These are phyloP conservation scores for Euplexia lucipara DNA, from an alignment of 2,888 invertebrate genomes.

Conservation along the genomic window DNA sequence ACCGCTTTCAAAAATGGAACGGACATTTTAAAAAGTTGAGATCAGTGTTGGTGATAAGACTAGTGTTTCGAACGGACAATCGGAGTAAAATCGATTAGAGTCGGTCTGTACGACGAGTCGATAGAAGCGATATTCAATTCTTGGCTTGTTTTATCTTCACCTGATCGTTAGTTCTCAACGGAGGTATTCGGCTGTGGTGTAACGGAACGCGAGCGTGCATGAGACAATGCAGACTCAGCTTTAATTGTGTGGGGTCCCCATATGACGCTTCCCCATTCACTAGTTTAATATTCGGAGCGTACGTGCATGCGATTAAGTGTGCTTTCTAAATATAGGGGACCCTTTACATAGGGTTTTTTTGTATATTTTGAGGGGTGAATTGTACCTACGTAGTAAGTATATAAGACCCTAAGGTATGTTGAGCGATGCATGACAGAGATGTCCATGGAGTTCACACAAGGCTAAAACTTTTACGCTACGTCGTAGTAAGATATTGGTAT, in stretches of 20 bases:
- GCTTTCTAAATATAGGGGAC: conserved; percentile 88
- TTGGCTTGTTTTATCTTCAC: conserved; percentile 64
- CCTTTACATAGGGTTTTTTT: conserved; percentile 83
- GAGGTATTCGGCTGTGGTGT: conserved; percentile 66
- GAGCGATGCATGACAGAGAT: conserved; percentile 73
- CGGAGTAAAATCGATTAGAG: conserved; percentile 65
- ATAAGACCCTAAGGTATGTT: conserved; percentile 85
- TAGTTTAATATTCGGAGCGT: conserved; percentile 87
- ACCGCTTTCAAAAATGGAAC: conserved; percentile 62
- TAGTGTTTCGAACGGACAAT: conserved; percentile 68
- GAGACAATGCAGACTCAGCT: conserved; percentile 80
- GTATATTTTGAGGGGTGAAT: conserved; percentile 81
- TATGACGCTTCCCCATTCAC: conserved; percentile 88
- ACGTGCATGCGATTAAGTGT: conserved; percentile 88
- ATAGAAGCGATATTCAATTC: conserved; percentile 48
- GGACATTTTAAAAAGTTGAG: conserved; percentile 63
- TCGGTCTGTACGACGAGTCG: conserved; percentile 48
- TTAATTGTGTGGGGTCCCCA: conserved; percentile 86
- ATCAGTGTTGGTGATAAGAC: conserved; percentile 71
- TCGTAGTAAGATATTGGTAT: too few relatives aligned
- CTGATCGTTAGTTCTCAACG: conserved; percentile 64
- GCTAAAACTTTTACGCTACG: conserved; percentile 29
- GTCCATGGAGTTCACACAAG: conserved; percentile 65
- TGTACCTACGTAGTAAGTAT: conserved; percentile 84
- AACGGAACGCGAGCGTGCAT: conserved; percentile 78